Base-by-base conservation (phyloP, 1,140 invertebrate genomes). In the Cydia fagiglandana region DNA sequence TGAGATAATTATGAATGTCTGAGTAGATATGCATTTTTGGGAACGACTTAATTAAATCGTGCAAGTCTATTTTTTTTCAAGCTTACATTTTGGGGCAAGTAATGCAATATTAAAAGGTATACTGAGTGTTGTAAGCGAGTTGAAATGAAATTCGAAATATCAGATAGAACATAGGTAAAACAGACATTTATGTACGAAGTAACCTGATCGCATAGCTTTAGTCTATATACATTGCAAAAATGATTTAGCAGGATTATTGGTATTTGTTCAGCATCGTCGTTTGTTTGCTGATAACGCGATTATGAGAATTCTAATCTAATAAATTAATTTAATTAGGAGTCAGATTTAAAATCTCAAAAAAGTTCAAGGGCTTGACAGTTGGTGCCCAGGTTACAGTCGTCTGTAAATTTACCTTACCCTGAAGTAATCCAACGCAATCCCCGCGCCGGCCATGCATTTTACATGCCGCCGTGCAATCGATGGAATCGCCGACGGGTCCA, bases 1-100 rank as follows among this genome's bases (percentile, higher is more conserved):
- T 70, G 34, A 70, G 66, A 38, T 70, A 70, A 70, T 70, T 41
- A 70, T 70, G 66, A 38, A 70, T 70, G 66, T 70, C 66, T 70
- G 66, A 70, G 66, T 15, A 70, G 66, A 38, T 68, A 12, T 41
- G 30, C 66, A 70, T 70, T 70, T 70, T 70, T 38, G 66, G 66
- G 15, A 70, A 34, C 17, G 45, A 61, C 20, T 61, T 24, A 61
- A 61, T 61, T 61, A 24, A 61, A 61, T 12, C 56, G 24, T 24
- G 17, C 53, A 6, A 15, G 17, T 9, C 6, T 20, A 2, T 34
- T 34, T 34, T 61, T 61, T 61, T 61, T 61, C 24, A 24, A 61
- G 4, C 24, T 61, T 61, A 24, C 20, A 61, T 61, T 61, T 9
- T 3, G 2, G 50, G 7, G 12, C n/a, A 53, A 53, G 12, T n/a